Conservation (phyloP, 2,113 vertebrate species). For the Chinchilla lanigera region DNA sequence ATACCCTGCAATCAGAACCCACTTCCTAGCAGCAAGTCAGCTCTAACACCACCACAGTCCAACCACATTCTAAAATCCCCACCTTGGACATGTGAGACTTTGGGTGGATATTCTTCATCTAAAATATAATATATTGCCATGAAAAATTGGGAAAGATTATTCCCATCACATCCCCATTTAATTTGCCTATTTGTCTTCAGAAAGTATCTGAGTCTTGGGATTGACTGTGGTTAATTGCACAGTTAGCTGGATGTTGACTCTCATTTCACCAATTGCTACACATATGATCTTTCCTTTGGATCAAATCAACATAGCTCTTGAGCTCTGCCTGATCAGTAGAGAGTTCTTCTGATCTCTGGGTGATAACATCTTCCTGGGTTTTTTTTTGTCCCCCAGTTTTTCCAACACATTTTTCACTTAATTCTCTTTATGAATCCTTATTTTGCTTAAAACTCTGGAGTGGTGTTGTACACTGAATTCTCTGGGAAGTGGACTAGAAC, state of each 20-base stretch:
- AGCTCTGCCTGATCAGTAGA: neutral
- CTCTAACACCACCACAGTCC: neutral
- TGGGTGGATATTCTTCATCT: neutral
- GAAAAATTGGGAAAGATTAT: conserved; percentile 41
- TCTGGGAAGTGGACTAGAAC: neutral
- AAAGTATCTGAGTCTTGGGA: neutral
- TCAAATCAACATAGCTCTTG: neutral
- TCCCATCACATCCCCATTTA: neutral
- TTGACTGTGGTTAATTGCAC: neutral
- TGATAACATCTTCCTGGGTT: neutral
- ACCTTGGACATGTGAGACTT: neutral
- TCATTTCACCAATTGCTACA: conserved; percentile 5
- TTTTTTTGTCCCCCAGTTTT: neutral
- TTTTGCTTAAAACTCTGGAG: conserved; percentile 50
- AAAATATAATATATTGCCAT: neutral
- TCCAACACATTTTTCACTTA: neutral
- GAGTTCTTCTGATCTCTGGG: neutral
- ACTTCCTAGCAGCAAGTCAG: neutral
- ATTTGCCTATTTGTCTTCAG: neutral
- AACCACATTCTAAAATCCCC: neutral
- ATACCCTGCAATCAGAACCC: neutral
- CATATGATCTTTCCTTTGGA: neutral
- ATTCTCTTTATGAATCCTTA: neutral
- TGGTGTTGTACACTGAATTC: neutral
- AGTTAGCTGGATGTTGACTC: neutral